phyloP scores from a whole-genome alignment of 2,888 invertebrate species.

The Petrolisthes manimaculis region DNA sequence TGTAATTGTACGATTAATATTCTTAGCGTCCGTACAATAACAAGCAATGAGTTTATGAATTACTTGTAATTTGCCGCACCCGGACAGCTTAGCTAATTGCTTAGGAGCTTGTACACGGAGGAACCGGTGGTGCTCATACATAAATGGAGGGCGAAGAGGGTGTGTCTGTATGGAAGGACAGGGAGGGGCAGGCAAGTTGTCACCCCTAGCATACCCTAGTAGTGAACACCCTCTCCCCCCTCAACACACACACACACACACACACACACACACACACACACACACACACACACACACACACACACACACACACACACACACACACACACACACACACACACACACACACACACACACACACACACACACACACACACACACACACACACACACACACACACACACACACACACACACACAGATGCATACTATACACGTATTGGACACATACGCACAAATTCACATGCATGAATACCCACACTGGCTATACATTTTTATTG shows the following conservation, averaged over 20 bases:
- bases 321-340: too few species aligned
- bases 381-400: background rate
- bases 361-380: background rate
- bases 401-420: too few species aligned
- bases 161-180: background rate
- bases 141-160: slow-evolving; percentile 9
- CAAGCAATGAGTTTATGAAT: slow-evolving; percentile 50
- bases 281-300: background rate
- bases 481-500: too few species aligned
- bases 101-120: slow-evolving; percentile 16
- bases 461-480: too few species aligned
- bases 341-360: too few species aligned
- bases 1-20: slow-evolving; percentile 43
- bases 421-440: too few species aligned
- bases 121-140: background rate
- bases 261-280: too few species aligned
- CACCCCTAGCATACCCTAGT: background rate
- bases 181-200: background rate
- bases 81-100: slow-evolving; percentile 38
- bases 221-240: background rate
- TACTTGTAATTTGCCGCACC: slow-evolving; percentile 43
- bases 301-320: too few species aligned
- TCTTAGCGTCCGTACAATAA: slow-evolving; percentile 33
- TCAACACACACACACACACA: background rate
- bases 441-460: too few species aligned